Conservation (phyloP, 2,113 vertebrate species). For the Typhlomys cinereus region DNA sequence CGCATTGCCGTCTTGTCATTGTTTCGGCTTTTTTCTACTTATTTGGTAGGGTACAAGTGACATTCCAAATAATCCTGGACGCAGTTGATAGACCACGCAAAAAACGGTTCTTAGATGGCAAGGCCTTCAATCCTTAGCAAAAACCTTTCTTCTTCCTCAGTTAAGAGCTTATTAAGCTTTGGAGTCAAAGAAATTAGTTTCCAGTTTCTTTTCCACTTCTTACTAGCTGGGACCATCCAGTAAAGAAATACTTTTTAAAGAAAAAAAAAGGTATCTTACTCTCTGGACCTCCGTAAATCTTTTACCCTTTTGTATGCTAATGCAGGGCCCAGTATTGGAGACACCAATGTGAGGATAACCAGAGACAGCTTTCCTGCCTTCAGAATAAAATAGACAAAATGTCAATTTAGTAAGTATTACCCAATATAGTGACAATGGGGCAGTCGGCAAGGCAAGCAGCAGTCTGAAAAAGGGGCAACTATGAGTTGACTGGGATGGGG, state of each 20-base stretch:
- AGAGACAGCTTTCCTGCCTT: background rate
- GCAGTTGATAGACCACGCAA: background rate
- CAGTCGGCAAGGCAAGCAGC: background rate
- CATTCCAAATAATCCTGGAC: background rate
- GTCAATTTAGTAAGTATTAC: background rate
- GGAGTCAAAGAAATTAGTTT: conserved; percentile 12
- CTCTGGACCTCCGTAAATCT: too few relatives aligned
- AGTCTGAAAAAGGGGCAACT: too few relatives aligned
- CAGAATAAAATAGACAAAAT: conserved; percentile 3
- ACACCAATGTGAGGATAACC: background rate
- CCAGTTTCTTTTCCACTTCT: background rate
- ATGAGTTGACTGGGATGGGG: background rate
- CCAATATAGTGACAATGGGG: background rate
- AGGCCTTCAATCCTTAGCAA: background rate
- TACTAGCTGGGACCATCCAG: background rate
- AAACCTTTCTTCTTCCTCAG: background rate
- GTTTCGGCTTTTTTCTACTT: conserved; percentile 18
- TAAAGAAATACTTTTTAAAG: conserved; percentile 43
- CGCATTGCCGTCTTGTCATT: background rate
- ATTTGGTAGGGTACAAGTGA: background rate
- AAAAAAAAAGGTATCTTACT: too few relatives aligned
- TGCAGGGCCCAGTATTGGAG: background rate
- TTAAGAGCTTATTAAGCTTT: conserved; percentile 11
- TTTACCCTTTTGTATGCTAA: background rate
- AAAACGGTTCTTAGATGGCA: background rate